Evolutionary conservation across 2,797 vertebrate species (phyloP).

Genomic region (Phoebastria nigripes): DNA sequence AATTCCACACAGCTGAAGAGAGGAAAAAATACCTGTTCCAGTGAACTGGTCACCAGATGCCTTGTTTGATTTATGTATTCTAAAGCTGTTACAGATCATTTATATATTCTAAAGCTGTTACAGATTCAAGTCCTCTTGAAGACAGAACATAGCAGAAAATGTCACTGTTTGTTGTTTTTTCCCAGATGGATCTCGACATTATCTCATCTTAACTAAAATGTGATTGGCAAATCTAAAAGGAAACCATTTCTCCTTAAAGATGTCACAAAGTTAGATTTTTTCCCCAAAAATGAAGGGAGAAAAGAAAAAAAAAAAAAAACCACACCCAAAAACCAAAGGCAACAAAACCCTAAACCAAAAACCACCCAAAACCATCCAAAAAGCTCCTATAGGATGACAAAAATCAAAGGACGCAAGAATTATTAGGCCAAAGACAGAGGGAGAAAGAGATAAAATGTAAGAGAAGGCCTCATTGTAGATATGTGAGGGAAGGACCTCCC

Average conservation of each 20-base stretch:
- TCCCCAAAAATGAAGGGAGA: not conserved
- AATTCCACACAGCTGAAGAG: not conserved
- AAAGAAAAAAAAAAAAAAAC: not conserved
- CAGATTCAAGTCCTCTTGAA: constrained; percentile 1
- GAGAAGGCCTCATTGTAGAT: not conserved
- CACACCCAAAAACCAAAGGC: not conserved
- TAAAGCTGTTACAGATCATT: constrained; percentile 11
- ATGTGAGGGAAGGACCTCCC: not conserved
- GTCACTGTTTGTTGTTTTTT: not conserved
- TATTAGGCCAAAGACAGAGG: not conserved
- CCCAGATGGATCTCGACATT: not conserved
- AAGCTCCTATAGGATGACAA: not conserved
- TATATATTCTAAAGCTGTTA: constrained; percentile 3
- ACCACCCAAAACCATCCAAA: not conserved
- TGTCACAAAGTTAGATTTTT: rapidly evolving
- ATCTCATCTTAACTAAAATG: not conserved
- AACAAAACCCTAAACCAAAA: not conserved
- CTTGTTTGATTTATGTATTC: not conserved
- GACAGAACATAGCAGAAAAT: constrained; percentile 18
- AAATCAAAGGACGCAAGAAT: not conserved
- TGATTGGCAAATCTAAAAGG: not conserved
- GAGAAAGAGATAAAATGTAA: not conserved
- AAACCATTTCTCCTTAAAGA: not conserved
- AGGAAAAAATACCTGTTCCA: not conserved
- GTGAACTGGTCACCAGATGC: not conserved